Evolutionary conservation across 2,888 invertebrate species (phyloP).

Genomic region (Caprella mutica): DNA sequence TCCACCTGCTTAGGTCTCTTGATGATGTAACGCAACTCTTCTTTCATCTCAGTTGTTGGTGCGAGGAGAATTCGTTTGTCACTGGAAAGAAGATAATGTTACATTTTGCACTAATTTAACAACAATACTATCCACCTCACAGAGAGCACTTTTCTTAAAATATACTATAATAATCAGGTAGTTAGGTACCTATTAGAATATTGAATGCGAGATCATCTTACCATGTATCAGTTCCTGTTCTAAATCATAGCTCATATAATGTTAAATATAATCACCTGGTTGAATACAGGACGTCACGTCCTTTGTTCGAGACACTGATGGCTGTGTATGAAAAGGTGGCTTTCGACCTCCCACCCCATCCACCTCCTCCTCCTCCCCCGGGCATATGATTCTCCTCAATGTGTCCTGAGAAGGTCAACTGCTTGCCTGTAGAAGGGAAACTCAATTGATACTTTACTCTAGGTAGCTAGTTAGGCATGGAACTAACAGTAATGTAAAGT

Average conservation of each 20-base stretch:
- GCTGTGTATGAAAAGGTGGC: constrained; percentile 16
- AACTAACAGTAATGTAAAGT: background rate
- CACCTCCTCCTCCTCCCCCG: constrained; percentile 12
- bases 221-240: background rate
- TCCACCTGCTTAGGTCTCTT: no score
- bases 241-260: no score
- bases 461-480: background rate
- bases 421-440: constrained; percentile 22
- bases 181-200: no score
- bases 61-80: constrained; percentile 5
- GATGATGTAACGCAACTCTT: constrained; percentile 23
- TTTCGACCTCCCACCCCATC: constrained; percentile 9
- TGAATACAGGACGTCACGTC: constrained; percentile 34
- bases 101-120: no score
- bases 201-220: no score
- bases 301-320: constrained; percentile 34
- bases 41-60: constrained; percentile 23
- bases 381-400: constrained; percentile 17
- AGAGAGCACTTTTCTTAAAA: no score
- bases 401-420: constrained; percentile 25
- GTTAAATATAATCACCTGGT: constrained; percentile 30
- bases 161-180: no score
- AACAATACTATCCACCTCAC: no score
- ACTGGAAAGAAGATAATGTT: no score
- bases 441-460: background rate